Conservation (phyloP, 1,140 invertebrate species). For the Drosophila rufa region DNA sequence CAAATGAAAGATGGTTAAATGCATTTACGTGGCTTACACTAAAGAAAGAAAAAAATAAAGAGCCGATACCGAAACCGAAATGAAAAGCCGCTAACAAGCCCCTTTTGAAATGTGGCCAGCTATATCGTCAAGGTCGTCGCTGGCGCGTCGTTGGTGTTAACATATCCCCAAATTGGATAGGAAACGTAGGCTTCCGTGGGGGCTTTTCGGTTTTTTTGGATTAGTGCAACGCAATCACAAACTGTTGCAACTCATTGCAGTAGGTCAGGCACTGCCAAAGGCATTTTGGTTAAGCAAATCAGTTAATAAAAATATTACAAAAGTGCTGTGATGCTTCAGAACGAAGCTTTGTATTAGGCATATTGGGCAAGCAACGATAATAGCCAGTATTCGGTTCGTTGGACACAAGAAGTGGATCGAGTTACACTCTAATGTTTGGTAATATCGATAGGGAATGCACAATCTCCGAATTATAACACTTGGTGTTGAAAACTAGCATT, state of each 20-base stretch:
- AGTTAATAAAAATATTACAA: background rate
- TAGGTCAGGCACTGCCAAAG: background rate
- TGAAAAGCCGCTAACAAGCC: slow-evolving; percentile 18
- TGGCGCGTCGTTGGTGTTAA: slow-evolving; percentile 1
- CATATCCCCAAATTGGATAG: slow-evolving; percentile 8
- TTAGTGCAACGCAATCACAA: slow-evolving; percentile 6
- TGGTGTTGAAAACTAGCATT: background rate
- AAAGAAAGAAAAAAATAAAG: background rate
- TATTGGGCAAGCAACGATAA: background rate
- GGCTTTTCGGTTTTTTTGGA: background rate
- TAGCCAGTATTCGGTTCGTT: background rate
- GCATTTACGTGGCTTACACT: slow-evolving; percentile 59
- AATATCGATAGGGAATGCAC: slow-evolving; percentile 1
- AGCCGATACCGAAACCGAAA: slow-evolving; percentile 19
- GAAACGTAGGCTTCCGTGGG: background rate
- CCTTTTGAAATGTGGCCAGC: slow-evolving; percentile 25
- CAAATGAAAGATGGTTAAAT: slow-evolving; percentile 38
- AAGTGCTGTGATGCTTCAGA: slow-evolving; percentile 3
- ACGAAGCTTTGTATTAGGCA: background rate
- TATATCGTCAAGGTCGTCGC: slow-evolving; percentile 66
- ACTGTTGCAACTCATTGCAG: slow-evolving; percentile 11
- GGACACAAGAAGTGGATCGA: background rate
- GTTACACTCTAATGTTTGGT: background rate
- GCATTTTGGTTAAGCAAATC: slow-evolving; percentile 24
- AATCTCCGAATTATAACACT: background rate